Conservation (phyloP, 1,140 invertebrate genomes). For the Thereuonema tuberculata region DNA sequence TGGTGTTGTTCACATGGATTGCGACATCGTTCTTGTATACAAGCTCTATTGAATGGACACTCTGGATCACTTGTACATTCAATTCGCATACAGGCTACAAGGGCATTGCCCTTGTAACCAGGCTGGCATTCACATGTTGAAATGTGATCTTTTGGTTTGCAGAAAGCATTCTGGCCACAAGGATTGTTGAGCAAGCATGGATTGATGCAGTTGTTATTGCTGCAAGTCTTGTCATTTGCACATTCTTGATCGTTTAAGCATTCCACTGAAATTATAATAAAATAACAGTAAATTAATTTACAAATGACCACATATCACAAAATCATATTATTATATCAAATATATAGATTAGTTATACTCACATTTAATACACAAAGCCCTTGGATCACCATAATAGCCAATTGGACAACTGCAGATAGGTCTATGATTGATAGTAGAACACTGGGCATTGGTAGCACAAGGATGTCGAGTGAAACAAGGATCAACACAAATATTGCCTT, state of each 20-base stretch:
- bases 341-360: background rate
- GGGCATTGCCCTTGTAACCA: constrained; percentile 67
- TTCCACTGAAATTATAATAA: constrained; percentile 1
- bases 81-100: constrained; percentile 50
- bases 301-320: background rate
- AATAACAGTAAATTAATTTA: background rate
- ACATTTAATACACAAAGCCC: constrained; percentile 1
- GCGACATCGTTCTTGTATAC: constrained; percentile 28
- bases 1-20: background rate
- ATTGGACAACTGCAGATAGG: constrained; percentile 57
- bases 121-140: constrained; percentile 60
- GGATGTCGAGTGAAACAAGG: constrained; percentile 44
- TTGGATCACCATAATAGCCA: constrained; percentile 53
- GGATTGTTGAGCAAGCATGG: constrained; percentile 42
- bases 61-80: constrained; percentile 29
- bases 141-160: constrained; percentile 57
- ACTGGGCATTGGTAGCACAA: constrained; percentile 62
- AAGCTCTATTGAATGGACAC: constrained; percentile 52
- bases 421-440: constrained; percentile 59
- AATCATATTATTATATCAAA: background rate
- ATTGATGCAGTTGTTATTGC: constrained; percentile 52
- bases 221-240: constrained; percentile 50
- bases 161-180: constrained; percentile 61
- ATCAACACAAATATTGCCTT: constrained; percentile 61
- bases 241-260: constrained; percentile 42